Base-by-base conservation (phyloP, 2,888 invertebrate genomes). In the Steinernema carpocapsae region DNA sequence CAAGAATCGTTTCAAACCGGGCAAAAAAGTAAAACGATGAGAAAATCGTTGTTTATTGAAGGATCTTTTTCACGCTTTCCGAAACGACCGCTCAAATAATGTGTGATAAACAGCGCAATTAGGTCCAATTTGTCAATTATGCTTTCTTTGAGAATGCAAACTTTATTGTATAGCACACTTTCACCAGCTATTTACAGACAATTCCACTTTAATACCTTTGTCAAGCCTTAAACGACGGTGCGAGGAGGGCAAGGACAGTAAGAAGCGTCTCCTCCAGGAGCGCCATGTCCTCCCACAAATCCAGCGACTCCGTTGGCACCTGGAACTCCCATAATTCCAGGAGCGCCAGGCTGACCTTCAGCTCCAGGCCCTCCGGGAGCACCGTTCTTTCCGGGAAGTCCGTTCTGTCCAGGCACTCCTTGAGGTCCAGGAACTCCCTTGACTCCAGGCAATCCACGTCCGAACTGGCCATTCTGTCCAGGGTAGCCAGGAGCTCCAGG, bases 391-490 rank as follows among this genome's bases (percentile, higher is more conserved):
- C 82, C 82, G 72, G 77, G 72, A 17, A 74, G 72, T 77, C 82
- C 82, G 70, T 70, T 59, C 26, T 78, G 71, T 78, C 80, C 80
- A 24, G 79, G 45, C 26, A 76, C 42, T 76, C 80, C 80, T 14
- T 79, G 74, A 75, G 75, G 76, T 76, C 79, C 81, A 24, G 71
- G 75, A 52, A 76, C 72, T 76, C 81, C 81, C 24, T 74, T 45
- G 59, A 77, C 78, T 79, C 82, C 82, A 70, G 80, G 77, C 24
- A 76, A 78, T 76, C 82, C 82, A 56, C 75, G 64, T 77, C 83
- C 80, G 70, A 77, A 76, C 74, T 80, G 77, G 77, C 81, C 83
- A 73, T 80, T 79, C 46, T 76, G 76, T 78, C 82, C 82, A 32
- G 77, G 72, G 64, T 77, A 74, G 80, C 82, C 82, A 32, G 78